Evolutionary conservation across 2,888 invertebrate species (phyloP).

Genomic region (Orchesella flavescens): DNA sequence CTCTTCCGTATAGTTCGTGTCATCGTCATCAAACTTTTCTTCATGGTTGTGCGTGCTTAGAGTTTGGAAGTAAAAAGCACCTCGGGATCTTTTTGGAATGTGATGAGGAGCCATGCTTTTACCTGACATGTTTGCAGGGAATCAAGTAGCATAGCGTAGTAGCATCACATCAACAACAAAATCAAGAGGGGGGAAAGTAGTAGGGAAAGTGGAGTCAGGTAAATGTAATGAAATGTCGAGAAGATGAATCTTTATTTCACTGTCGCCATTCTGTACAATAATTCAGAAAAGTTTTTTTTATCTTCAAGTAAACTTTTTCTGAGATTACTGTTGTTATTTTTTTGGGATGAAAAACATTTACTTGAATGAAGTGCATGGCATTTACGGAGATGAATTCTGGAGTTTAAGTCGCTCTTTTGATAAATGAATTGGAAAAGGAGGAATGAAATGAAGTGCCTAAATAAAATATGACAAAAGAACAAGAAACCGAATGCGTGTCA

Average conservation of each 20-base stretch:
- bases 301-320: constrained; percentile 24
- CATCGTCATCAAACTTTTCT: constrained; percentile 51
- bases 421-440: constrained; percentile 53
- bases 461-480: not conserved
- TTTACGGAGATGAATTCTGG: constrained; percentile 4
- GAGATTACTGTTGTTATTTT: constrained; percentile 36
- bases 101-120: not conserved
- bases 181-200: constrained; percentile 17
- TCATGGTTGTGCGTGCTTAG: constrained; percentile 45
- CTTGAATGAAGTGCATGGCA: not conserved
- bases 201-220: constrained; percentile 35
- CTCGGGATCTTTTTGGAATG: no score
- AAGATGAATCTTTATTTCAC: constrained; percentile 63
- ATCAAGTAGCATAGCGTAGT: constrained; percentile 6
- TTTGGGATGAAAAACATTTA: not conserved
- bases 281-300: not conserved
- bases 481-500: not conserved
- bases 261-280: constrained; percentile 3
- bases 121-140: constrained; percentile 48
- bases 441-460: constrained; percentile 19
- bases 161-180: constrained; percentile 23
- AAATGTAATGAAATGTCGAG: constrained; percentile 64
- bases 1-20: not conserved
- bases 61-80: constrained; percentile 14
- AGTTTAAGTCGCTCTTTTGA: constrained; percentile 31